These are phyloP conservation scores for Chamaea fasciata DNA, from an alignment of 2,113 vertebrate species.

Conservation along the genomic window DNA sequence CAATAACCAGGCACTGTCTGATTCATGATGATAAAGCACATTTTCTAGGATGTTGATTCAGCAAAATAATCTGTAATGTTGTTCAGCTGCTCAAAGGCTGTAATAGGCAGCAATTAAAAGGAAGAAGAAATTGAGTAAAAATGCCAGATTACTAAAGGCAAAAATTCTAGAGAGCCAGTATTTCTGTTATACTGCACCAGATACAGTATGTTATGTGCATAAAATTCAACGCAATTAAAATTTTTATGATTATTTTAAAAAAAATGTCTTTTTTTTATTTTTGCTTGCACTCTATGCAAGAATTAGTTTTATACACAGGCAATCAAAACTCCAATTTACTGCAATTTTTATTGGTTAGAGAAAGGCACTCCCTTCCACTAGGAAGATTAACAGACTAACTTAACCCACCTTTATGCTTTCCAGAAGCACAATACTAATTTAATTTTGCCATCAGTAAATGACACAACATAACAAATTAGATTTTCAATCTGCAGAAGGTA, in stretches of 20 bases:
- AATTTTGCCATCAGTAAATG: not conserved
- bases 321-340: not conserved
- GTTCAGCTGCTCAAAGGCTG: not conserved
- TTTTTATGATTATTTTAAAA: not conserved
- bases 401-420: not conserved
- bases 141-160: not conserved
- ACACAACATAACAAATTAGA: not conserved
- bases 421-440: not conserved
- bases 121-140: not conserved
- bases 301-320: not conserved
- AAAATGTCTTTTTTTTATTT: not conserved
- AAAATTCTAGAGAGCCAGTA: not conserved
- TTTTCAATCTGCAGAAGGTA: not conserved
- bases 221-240: not conserved
- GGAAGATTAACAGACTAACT: not conserved
- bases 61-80: conserved; percentile 11
- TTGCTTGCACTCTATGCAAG: not conserved
- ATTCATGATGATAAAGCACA: conserved; percentile 24
- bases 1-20: not conserved
- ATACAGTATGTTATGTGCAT: not conserved
- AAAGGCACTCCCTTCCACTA: not conserved
- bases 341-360: not conserved
- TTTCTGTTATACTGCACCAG: not conserved
- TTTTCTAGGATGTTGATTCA: not conserved
- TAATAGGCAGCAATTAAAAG: not conserved